Evolutionary conservation across 1,140 invertebrate species (phyloP).

Genomic region (Eurosta solidaginis): DNA sequence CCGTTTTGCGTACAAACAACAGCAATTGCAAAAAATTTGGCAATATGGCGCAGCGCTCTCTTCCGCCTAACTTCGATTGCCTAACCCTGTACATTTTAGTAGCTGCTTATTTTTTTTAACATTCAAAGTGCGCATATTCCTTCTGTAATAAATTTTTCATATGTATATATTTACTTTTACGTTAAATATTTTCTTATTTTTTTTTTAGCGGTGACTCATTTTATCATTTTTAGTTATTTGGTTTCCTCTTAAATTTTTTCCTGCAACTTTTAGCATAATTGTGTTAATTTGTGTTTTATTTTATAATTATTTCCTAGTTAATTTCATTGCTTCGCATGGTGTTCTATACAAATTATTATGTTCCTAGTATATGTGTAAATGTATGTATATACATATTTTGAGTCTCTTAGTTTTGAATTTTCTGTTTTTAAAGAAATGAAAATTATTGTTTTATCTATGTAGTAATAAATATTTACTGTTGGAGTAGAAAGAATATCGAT

Average conservation of each 20-base stretch:
- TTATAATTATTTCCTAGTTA: constrained; percentile 4
- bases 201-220: background rate
- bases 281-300: background rate
- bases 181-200: background rate
- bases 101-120: background rate
- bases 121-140: background rate
- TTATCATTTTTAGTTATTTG: too few species aligned
- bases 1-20: too few species aligned
- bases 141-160: background rate
- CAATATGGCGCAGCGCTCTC: too few species aligned
- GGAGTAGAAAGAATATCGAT: too few species aligned
- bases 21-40: too few species aligned
- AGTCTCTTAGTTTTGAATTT: background rate
- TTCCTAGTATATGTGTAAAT: background rate
- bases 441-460: background rate
- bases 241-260: background rate
- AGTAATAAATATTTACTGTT: background rate
- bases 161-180: background rate
- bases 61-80: too few species aligned
- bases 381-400: too few species aligned
- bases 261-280: too few species aligned
- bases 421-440: background rate
- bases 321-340: background rate
- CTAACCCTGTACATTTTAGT: background rate
- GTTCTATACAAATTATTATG: background rate